Conservation (phyloP, 2,113 vertebrate genomes). For the Falco punctatus region DNA sequence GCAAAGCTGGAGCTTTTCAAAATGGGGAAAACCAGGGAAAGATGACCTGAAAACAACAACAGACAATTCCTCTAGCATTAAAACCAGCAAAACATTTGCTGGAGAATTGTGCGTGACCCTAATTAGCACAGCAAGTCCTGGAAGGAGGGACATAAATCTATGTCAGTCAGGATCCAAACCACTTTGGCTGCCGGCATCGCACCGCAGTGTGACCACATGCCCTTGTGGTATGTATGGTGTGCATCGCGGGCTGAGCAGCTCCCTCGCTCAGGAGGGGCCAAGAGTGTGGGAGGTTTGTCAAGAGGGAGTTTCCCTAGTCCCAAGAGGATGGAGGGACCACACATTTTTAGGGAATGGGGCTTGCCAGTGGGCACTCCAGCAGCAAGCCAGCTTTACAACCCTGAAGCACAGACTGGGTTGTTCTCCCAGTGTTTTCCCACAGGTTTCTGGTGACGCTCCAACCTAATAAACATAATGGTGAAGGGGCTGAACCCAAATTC, state of each 20-base stretch:
- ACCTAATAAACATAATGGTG: neutral
- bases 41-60: neutral
- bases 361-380: neutral
- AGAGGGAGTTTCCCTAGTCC: neutral
- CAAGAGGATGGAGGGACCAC: neutral
- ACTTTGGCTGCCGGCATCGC: neutral
- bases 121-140: neutral
- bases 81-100: neutral
- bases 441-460: neutral
- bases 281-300: neutral
- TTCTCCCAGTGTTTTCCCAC: neutral
- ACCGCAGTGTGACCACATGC: fast-evolving
- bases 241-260: neutral
- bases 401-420: neutral
- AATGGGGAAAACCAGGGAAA: neutral
- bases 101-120: neutral
- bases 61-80: neutral
- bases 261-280: neutral
- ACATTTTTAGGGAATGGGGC: neutral
- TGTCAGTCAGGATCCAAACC: neutral
- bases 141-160: neutral
- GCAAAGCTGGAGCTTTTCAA: neutral
- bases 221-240: fast-evolving
- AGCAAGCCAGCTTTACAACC: neutral
- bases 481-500: neutral